phyloP scores from a whole-genome alignment of 2,113 vertebrate genomes.

The Myotis brandtii region DNA sequence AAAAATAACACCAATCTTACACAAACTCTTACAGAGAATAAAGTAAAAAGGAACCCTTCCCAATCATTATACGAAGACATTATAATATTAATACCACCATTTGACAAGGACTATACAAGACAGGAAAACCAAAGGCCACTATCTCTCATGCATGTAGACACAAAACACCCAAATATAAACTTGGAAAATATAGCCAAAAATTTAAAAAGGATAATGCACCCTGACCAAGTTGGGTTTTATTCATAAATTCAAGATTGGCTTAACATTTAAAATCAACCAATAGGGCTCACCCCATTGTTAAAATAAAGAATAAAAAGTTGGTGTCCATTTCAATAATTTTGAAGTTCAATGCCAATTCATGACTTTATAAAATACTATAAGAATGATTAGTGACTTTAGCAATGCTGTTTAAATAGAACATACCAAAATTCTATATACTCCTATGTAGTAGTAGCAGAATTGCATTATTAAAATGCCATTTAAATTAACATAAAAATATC shows the following conservation, averaged over 20 bases:
- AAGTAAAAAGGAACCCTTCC: not conserved
- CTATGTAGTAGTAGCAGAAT: not conserved
- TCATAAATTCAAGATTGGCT: not conserved
- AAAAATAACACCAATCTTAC: not conserved
- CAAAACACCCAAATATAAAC: not conserved
- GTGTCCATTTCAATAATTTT: slow-evolving; percentile 5
- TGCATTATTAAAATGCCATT: not conserved
- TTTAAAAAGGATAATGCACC: not conserved
- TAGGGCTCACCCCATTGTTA: not conserved
- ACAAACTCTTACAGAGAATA: slow-evolving; percentile 20
- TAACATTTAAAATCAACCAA: not conserved
- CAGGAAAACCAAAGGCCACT: not conserved
- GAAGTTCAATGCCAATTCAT: not conserved
- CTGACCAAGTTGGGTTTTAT: not conserved
- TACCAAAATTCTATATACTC: not conserved
- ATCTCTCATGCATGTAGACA: not conserved
- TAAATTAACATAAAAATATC: slow-evolving; percentile 37
- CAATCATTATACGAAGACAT: not conserved
- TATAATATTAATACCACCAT: slow-evolving; percentile 7
- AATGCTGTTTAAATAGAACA: slow-evolving; percentile 31
- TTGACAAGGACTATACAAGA: not conserved
- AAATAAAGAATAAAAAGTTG: not conserved
- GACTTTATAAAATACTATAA: not conserved
- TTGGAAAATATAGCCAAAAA: not conserved
- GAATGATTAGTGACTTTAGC: slow-evolving; percentile 25